Conservation (phyloP, 2,888 invertebrate species). For the Drosophila diplacantha region DNA sequence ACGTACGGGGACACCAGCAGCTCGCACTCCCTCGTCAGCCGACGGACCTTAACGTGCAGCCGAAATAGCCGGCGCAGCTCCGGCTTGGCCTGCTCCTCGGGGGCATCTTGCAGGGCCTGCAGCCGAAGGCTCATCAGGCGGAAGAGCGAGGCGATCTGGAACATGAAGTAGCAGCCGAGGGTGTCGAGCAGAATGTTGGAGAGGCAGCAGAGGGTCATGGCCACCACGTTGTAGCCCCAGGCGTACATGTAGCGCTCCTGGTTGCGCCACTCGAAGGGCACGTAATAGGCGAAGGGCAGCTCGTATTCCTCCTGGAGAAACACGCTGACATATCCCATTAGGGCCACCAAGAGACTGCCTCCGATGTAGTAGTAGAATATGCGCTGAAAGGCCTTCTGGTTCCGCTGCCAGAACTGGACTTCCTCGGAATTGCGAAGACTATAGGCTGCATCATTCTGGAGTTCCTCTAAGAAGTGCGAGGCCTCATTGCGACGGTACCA, state of each 20-base stretch:
- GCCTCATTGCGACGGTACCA: slow-evolving; percentile 47
- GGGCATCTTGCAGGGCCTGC: slow-evolving; percentile 24
- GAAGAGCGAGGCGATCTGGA: slow-evolving; percentile 64
- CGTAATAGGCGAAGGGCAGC: slow-evolving; percentile 67
- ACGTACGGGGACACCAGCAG: slow-evolving; percentile 58
- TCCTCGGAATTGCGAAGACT: slow-evolving; percentile 41
- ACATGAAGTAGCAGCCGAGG: slow-evolving; percentile 67
- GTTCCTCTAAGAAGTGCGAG: slow-evolving; percentile 38
- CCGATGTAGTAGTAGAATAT: slow-evolving; percentile 47
- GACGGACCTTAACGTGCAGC: slow-evolving; percentile 31
- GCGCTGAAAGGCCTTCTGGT: slow-evolving; percentile 48
- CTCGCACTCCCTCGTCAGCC: slow-evolving; percentile 49
- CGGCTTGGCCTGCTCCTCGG: slow-evolving; percentile 36
- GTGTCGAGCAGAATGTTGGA: slow-evolving; percentile 64
- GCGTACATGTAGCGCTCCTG: slow-evolving; percentile 52
- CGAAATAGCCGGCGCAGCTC: slow-evolving; percentile 44
- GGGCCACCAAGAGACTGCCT: slow-evolving; percentile 31
- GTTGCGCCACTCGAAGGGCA: slow-evolving; percentile 70
- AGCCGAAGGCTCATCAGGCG: slow-evolving; percentile 62
- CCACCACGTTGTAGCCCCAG: slow-evolving; percentile 61
- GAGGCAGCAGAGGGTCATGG: slow-evolving; percentile 54
- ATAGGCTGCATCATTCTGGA: slow-evolving; percentile 30
- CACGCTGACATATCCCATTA: slow-evolving; percentile 37
- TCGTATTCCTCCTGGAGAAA: slow-evolving; percentile 49
- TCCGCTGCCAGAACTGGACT: slow-evolving; percentile 28